phyloP scores from a whole-genome alignment of 2,113 vertebrate genomes.

The Geococcyx californianus region DNA sequence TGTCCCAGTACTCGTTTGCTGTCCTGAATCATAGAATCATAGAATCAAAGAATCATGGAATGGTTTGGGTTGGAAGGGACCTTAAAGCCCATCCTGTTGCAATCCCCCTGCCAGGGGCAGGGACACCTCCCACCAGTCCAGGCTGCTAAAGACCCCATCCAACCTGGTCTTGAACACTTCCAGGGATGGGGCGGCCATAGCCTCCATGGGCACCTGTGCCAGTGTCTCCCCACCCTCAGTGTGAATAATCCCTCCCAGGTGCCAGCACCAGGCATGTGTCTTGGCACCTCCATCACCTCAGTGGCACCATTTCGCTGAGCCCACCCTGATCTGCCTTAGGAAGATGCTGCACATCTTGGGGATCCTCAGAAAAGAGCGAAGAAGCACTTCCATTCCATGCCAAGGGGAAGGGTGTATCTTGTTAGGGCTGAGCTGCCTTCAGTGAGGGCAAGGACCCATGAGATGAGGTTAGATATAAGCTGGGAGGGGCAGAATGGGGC shows the following conservation, averaged over 20 bases:
- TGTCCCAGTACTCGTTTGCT: background rate
- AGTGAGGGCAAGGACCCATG: accelerated
- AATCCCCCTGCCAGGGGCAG: too few relatives aligned
- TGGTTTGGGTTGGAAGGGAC: too few relatives aligned
- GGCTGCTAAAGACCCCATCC: too few relatives aligned
- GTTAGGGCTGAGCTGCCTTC: background rate
- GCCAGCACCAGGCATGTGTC: background rate
- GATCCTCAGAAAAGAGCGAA: background rate
- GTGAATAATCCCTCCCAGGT: too few relatives aligned
- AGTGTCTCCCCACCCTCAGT: too few relatives aligned
- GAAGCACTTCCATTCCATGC: background rate
- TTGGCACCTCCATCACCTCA: background rate
- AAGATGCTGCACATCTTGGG: background rate
- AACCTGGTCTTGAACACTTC: too few relatives aligned
- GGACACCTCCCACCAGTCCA: too few relatives aligned
- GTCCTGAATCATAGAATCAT: too few relatives aligned
- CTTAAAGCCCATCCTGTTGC: too few relatives aligned
- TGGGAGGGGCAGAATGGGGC: background rate
- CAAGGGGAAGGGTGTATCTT: background rate
- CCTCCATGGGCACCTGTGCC: too few relatives aligned
- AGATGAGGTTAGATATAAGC: background rate
- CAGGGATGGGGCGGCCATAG: too few relatives aligned
- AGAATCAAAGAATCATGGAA: too few relatives aligned
- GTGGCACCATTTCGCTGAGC: background rate
- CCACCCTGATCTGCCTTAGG: background rate